phyloP scores from a whole-genome alignment of 2,888 invertebrate species.

The Euplagia quadripunctaria region DNA sequence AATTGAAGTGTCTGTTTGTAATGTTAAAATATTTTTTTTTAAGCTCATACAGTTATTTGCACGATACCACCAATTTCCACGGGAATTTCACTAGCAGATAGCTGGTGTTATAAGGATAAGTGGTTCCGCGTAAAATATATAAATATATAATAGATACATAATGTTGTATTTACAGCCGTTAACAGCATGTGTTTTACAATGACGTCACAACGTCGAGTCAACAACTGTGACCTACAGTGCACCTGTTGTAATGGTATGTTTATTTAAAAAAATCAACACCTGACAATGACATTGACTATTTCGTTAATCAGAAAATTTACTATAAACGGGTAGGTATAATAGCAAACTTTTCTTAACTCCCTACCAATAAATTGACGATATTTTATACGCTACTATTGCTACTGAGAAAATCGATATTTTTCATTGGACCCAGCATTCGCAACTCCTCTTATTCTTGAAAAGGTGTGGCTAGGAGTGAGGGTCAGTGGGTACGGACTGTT shows the following conservation, averaged over 20 bases:
- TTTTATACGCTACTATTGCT: not conserved
- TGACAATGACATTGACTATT: not conserved
- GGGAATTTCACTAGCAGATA: too few species aligned
- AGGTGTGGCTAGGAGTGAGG: too few species aligned
- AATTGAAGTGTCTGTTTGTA: too few species aligned
- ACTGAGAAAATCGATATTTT: too few species aligned
- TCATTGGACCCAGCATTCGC: too few species aligned
- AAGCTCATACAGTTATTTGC: too few species aligned
- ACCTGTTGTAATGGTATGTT: not conserved
- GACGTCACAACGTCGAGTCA: not conserved
- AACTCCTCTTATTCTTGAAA: too few species aligned
- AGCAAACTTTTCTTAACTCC: not conserved
- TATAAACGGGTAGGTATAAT: not conserved
- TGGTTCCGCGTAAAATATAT: too few species aligned
- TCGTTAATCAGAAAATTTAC: not conserved
- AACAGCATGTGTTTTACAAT: conserved; percentile 2
- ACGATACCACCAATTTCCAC: too few species aligned
- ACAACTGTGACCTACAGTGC: conserved; percentile 2
- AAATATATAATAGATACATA: not conserved
- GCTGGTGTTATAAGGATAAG: too few species aligned
- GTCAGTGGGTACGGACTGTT: too few species aligned
- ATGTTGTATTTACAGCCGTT: not conserved
- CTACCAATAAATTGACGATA: not conserved
- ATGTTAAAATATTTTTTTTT: too few species aligned
- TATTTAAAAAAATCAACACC: not conserved